Evolutionary conservation across 2,888 invertebrate species (phyloP).

Genomic region (Tribolium freemani): DNA sequence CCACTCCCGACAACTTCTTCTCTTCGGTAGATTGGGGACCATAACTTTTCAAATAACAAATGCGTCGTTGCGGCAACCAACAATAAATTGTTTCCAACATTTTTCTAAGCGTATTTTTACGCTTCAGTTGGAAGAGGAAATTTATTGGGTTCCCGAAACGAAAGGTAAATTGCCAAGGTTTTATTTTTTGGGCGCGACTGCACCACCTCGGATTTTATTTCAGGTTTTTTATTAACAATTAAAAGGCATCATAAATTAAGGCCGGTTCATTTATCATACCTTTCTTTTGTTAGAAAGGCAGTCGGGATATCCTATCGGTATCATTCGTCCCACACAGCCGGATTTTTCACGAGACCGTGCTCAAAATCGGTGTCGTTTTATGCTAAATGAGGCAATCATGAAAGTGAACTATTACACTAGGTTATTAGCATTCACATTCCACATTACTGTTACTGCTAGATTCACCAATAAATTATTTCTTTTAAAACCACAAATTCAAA

Average conservation of each 20-base stretch:
- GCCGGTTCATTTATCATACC: constrained; percentile 15
- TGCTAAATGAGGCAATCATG: neutral
- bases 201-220: neutral
- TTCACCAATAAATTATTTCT: too few relatives aligned
- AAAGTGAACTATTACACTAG: too few relatives aligned
- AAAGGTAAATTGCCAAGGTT: constrained; percentile 33
- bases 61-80: constrained; percentile 42
- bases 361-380: neutral
- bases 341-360: neutral
- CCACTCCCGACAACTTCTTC: constrained; percentile 39
- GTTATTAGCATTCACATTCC: too few relatives aligned
- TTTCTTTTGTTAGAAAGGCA: neutral
- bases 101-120: constrained; percentile 43
- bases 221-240: constrained; percentile 8
- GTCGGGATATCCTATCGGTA: neutral
- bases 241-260: constrained; percentile 21
- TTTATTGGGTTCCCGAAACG: constrained; percentile 36
- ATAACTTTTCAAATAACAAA: constrained; percentile 44
- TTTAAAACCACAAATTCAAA: too few relatives aligned
- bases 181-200: constrained; percentile 1
- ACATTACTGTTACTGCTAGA: too few relatives aligned
- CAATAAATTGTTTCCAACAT: constrained; percentile 42
- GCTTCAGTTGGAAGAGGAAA: constrained; percentile 40
- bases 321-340: neutral
- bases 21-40: constrained; percentile 38